Evolutionary conservation across 2,797 vertebrate species (phyloP).

Genomic region (Mergus octosetaceus): DNA sequence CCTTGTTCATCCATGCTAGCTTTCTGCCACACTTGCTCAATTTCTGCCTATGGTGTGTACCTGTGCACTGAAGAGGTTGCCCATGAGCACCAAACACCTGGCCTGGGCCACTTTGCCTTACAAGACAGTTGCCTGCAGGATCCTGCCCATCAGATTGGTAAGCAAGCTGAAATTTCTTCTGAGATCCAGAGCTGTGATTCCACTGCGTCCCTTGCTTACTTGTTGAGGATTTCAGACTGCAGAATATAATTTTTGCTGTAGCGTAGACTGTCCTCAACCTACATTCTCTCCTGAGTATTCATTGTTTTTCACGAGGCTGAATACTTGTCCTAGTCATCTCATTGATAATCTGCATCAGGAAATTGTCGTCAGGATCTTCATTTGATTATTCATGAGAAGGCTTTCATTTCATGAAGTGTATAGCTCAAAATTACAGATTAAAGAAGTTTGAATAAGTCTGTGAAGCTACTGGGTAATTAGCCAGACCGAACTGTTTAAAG

Average conservation of each 20-base stretch:
- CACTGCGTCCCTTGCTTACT: background rate
- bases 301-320: background rate
- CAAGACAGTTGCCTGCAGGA: background rate
- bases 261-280: background rate
- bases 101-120: background rate
- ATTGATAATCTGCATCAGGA: background rate
- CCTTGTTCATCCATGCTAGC: background rate
- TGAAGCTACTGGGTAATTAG: conserved; percentile 35
- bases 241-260: background rate
- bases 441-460: conserved; percentile 35
- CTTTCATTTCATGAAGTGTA: conserved; percentile 3
- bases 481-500: conserved; percentile 38
- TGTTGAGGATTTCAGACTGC: background rate
- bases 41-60: background rate
- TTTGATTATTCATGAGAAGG: background rate
- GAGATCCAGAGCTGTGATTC: background rate
- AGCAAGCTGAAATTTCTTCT: background rate
- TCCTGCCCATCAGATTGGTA: background rate
- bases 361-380: background rate
- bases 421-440: conserved; percentile 15
- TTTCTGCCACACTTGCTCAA: background rate
- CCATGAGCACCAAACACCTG: background rate
- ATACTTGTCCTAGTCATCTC: background rate
- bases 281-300: no score
- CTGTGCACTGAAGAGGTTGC: background rate